These are phyloP conservation scores for Archips xylosteana DNA, from an alignment of 2,888 invertebrate genomes.

Conservation along the genomic window DNA sequence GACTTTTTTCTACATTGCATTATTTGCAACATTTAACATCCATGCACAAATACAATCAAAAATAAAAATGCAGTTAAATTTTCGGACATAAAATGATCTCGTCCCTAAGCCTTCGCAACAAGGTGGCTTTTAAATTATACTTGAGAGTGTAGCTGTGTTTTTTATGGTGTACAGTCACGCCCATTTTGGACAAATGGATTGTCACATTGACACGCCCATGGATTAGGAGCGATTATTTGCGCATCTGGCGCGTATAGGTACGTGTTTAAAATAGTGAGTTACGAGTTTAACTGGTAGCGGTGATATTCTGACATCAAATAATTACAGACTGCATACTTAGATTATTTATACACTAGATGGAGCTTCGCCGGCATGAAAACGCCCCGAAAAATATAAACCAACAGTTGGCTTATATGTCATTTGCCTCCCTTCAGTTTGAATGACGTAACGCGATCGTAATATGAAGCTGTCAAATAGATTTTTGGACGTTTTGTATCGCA, in stretches of 20 bases:
- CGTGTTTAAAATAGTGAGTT: not conserved
- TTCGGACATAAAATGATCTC: not conserved
- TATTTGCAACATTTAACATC: slow-evolving; percentile 1
- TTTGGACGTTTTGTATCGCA: too few relatives aligned
- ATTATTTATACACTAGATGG: too few relatives aligned
- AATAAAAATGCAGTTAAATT: not conserved
- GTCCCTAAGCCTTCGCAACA: not conserved
- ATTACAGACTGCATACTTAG: too few relatives aligned
- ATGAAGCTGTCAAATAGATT: too few relatives aligned
- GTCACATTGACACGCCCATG: not conserved
- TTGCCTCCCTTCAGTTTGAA: too few relatives aligned
- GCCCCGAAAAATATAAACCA: too few relatives aligned
- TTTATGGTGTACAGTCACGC: not conserved
- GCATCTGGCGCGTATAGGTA: not conserved
- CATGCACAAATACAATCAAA: not conserved
- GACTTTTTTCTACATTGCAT: not conserved
- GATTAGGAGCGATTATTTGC: slow-evolving; percentile 2
- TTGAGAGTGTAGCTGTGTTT: not conserved
- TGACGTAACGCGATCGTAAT: too few relatives aligned
- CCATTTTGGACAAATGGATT: slow-evolving; percentile 2
- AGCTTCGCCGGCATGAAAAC: too few relatives aligned
- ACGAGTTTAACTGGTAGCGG: not conserved
- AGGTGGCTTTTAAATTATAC: not conserved
- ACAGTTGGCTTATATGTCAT: too few relatives aligned
- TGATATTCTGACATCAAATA: too few relatives aligned